Evolutionary conservation across 2,888 invertebrate genomes (phyloP).

Genomic region (Teinopalpus imperialis): DNA sequence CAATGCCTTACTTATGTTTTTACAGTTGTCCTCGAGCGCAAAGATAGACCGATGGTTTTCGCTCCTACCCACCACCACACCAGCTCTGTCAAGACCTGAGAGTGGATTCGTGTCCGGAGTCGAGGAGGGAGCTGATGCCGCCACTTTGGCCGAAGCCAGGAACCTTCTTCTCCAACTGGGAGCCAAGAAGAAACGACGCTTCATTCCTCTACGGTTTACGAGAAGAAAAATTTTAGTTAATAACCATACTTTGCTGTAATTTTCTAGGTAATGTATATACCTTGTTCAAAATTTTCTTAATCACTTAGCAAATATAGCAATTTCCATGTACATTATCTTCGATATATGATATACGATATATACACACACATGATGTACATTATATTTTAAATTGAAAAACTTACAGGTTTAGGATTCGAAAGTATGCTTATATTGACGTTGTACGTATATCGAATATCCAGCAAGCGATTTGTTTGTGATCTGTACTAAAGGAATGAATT

Average conservation of each 20-base stretch:
- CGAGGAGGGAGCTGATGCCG: constrained; percentile 78
- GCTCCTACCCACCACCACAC: constrained; percentile 73
- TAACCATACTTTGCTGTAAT: constrained; percentile 67
- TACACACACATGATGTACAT: too few relatives aligned
- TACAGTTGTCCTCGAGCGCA: constrained; percentile 87
- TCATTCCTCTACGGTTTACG: constrained; percentile 85
- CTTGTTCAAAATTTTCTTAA: constrained; percentile 36
- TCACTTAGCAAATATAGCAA: background rate
- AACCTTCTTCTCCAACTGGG: constrained; percentile 86
- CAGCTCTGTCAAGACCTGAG: constrained; percentile 87
- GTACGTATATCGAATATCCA: too few relatives aligned
- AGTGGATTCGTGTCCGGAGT: constrained; percentile 89
- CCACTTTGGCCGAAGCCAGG: constrained; percentile 85
- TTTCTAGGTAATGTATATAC: constrained; percentile 26
- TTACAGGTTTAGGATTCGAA: too few relatives aligned
- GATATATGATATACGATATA: too few relatives aligned
- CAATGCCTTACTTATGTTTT: too few relatives aligned
- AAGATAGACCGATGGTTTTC: constrained; percentile 93
- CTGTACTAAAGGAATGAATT: too few relatives aligned
- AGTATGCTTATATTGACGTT: too few relatives aligned
- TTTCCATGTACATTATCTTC: too few relatives aligned
- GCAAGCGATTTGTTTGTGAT: too few relatives aligned
- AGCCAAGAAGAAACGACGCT: constrained; percentile 86
- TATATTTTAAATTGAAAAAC: too few relatives aligned
- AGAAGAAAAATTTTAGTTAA: constrained; percentile 86